A percentile compares a stretch with the other conserved stretches of the same genome.
phyloP scores from a whole-genome alignment of 2,888 invertebrate genomes.

The Gibbula magus region DNA sequence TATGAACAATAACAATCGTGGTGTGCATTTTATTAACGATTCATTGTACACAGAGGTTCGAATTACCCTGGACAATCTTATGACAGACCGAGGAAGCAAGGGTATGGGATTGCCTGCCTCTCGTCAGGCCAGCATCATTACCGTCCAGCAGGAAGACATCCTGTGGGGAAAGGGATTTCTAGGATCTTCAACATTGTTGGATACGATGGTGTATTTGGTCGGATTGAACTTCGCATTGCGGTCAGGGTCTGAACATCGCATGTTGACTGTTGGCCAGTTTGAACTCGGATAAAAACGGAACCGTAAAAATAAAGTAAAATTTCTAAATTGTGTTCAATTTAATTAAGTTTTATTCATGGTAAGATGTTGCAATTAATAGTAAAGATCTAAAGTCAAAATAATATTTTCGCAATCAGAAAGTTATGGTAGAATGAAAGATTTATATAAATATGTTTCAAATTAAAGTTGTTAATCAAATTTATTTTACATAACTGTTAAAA shows the following conservation, averaged over 20 bases:
- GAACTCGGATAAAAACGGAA: neutral
- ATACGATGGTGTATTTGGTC: conserved; percentile 3
- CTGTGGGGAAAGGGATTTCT: conserved; percentile 18
- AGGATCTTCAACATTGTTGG: neutral
- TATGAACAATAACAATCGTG: neutral
- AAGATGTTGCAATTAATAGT: no score
- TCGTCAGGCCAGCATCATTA: neutral
- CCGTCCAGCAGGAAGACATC: neutral
- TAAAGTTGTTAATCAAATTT: no score
- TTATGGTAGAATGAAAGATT: no score
- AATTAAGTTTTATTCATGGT: no score
- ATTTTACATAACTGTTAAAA: no score
- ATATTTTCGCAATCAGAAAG: no score
- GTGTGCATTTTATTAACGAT: neutral
- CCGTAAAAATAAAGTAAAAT: neutral
- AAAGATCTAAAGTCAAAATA: no score
- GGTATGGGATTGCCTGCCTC: neutral
- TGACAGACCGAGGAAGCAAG: neutral
- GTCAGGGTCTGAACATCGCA: neutral
- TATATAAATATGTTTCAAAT: no score
- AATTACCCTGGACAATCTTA: neutral
- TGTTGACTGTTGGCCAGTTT: neutral
- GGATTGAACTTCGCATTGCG: neutral
- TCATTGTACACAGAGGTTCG: neutral
- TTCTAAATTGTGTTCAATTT: no score